Evolutionary conservation across 2,113 vertebrate species (phyloP).

Genomic region (Rhombomys opimus): DNA sequence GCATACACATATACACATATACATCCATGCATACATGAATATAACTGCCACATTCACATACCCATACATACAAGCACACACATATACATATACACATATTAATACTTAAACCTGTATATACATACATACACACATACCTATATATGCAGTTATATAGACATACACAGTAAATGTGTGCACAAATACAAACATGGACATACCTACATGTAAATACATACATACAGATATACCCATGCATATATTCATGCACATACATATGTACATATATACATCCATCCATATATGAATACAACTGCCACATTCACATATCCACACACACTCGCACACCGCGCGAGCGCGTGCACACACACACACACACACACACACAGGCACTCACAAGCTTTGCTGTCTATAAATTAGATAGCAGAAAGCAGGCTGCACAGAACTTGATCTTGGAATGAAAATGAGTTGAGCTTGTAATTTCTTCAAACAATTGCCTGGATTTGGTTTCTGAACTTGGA

Average conservation of each 20-base stretch:
- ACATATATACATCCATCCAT: not conserved
- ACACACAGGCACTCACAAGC: not conserved
- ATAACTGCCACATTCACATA: too few relatives aligned
- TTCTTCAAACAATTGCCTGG: not conserved
- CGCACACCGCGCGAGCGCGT: not conserved
- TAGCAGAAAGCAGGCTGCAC: not conserved
- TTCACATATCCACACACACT: not conserved
- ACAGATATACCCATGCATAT: not conserved
- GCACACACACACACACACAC: not conserved
- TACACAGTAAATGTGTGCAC: not conserved
- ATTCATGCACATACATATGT: not conserved
- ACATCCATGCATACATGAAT: not conserved
- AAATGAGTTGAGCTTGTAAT: slow-evolving; percentile 3
- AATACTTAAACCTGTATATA: not conserved
- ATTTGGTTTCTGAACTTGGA: not conserved
- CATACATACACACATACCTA: not conserved
- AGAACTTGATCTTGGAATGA: not conserved
- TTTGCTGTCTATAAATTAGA: not conserved
- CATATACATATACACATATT: not conserved
- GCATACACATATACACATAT: not conserved
- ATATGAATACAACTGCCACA: not conserved
- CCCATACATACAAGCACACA: not conserved
- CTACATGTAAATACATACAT: not conserved
- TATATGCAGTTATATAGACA: not conserved
- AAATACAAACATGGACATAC: not conserved